Base-by-base conservation (phyloP, 2,888 invertebrate genomes). In the Sarcophaga carnaria region DNA sequence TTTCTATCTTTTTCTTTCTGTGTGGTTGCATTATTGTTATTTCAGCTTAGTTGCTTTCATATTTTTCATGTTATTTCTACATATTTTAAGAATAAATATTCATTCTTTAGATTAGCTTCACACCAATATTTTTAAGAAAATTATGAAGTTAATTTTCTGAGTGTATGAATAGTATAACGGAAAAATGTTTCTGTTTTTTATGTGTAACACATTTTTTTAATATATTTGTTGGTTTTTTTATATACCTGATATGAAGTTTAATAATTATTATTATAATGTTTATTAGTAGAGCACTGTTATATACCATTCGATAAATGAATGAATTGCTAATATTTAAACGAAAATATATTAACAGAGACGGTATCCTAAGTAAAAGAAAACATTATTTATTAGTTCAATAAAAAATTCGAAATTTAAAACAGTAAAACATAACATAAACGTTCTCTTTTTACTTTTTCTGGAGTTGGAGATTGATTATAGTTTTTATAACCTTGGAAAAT, bases 231-330 rank as follows among this genome's bases (percentile, higher is more conserved):
- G 4, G 4, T 37, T 60, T 22, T 22, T 63, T 27, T 45, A 10
- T 45, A 37, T 20, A n/a, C 4, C 17, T 75, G 49, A 76, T 66
- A 49, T 76, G 76, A 12, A 20, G 1, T 72, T 66, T 27, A 66
- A 76, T 54, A 66, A 11, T 62, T 62, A 83, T 76, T 82, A 82
- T 77, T 78, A 78, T 78, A 54, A 79, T 79, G 47, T 74, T 49
- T 72, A 45, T 71, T 69, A 67, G 69, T 79, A 37, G 27, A 63
- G 47, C 78, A 79, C 78, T 47, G 70, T n/a, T 70, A n/a, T 59
- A 66, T 45, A 59, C 77, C 54, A 27, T 59, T 47, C 71, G n/a
- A 80, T 20, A 25, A 17, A 17, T 17, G 54, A 20, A 20, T 20
- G 20, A 20, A 20, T 20, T 20, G 54, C 4, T 4, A 14, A 14